Conservation (phyloP, 2,888 invertebrate species). For the Leuctra nigra region DNA sequence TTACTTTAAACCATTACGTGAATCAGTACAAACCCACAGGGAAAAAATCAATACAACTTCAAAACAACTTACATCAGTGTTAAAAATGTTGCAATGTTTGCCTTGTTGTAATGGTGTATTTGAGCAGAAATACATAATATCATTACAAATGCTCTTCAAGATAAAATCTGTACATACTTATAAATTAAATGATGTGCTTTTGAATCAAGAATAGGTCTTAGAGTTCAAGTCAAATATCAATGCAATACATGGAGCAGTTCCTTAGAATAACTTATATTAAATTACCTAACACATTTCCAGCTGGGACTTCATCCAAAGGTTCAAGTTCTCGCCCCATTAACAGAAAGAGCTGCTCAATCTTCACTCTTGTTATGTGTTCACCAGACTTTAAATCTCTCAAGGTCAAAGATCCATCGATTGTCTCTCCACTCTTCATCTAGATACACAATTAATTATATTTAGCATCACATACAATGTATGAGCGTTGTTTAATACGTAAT, state of each 20-base stretch:
- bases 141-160: too few relatives aligned
- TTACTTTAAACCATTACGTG: too few relatives aligned
- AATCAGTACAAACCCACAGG: too few relatives aligned
- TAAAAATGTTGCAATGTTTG: too few relatives aligned
- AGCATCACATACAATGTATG: too few relatives aligned
- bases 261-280: constrained; percentile 15
- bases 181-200: not conserved
- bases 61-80: too few relatives aligned
- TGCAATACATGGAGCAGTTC: too few relatives aligned
- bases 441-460: too few relatives aligned
- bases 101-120: too few relatives aligned
- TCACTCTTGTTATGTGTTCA: constrained; percentile 57
- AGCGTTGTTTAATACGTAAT: too few relatives aligned
- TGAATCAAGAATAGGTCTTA: not conserved
- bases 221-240: not conserved
- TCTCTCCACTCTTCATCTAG: constrained; percentile 32
- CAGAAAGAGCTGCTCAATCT: constrained; percentile 71
- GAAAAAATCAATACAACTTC: too few relatives aligned
- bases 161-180: not conserved
- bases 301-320: constrained; percentile 67
- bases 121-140: too few relatives aligned
- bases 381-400: constrained; percentile 54
- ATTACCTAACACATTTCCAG: constrained; percentile 83
- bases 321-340: constrained; percentile 92
- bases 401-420: constrained; percentile 38